phyloP scores from a whole-genome alignment of 2,888 invertebrate species.

The Lymantria monacha region DNA sequence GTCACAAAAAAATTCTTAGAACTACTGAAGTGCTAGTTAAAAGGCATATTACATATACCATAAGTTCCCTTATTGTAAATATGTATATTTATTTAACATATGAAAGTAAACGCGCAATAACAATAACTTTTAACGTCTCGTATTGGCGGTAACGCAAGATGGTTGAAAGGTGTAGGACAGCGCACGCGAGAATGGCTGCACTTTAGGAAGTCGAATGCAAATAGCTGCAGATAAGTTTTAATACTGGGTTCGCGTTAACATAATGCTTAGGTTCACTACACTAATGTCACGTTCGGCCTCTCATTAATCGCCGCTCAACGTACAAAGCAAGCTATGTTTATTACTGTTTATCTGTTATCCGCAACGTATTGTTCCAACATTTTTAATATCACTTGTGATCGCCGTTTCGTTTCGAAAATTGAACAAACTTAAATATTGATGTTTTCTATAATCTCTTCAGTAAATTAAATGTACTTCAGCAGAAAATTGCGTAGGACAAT shows the following conservation, averaged over 20 bases:
- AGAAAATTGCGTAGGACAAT: no score
- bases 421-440: slow-evolving; percentile 7
- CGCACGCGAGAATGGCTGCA: slow-evolving; percentile 48
- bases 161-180: slow-evolving; percentile 20
- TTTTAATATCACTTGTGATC: slow-evolving; percentile 35
- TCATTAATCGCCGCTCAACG: slow-evolving; percentile 69
- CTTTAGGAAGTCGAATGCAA: slow-evolving; percentile 79
- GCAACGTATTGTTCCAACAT: slow-evolving; percentile 32
- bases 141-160: slow-evolving; percentile 35
- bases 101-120: slow-evolving; percentile 32
- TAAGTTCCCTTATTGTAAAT: slow-evolving; percentile 28
- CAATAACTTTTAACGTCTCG: slow-evolving; percentile 29
- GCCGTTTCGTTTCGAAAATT: slow-evolving; percentile 18
- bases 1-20: no score
- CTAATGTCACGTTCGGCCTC: slow-evolving; percentile 80
- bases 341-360: slow-evolving; percentile 46
- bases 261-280: slow-evolving; percentile 73
- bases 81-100: slow-evolving; percentile 29
- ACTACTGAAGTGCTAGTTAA: slow-evolving; percentile 12
- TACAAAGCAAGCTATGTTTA: slow-evolving; percentile 65
- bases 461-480: no score
- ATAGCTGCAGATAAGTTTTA: slow-evolving; percentile 80
- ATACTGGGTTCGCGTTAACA: slow-evolving; percentile 65
- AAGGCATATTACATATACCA: slow-evolving; percentile 22
- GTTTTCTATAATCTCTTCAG: neutral